Conservation (phyloP, 1,140 invertebrate species). For the Batillaria attramentaria region DNA sequence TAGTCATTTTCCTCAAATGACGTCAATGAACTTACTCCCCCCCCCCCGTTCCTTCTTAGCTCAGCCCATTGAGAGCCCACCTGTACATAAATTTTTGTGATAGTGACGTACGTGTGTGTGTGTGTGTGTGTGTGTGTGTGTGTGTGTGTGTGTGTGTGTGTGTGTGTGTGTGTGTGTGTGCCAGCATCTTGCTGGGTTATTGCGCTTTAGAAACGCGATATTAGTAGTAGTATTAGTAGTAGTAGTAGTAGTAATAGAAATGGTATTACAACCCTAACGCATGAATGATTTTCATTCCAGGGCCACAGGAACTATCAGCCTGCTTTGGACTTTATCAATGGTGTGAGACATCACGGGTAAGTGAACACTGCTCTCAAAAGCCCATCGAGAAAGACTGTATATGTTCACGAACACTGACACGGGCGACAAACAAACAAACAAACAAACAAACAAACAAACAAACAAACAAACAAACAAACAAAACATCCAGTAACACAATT, state of each 20-base stretch:
- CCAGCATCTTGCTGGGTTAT: neutral
- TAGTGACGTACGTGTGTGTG: neutral
- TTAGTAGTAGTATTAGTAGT: neutral
- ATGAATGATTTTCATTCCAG: constrained; percentile 17
- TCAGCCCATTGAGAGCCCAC: neutral
- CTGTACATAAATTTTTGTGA: neutral
- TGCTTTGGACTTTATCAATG: constrained; percentile 31
- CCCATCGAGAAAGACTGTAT: too few species aligned
- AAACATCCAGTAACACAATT: too few species aligned
- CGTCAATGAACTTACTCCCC: too few species aligned
- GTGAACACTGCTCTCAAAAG: too few species aligned
- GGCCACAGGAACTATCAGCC: constrained; percentile 20
- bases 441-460: too few species aligned
- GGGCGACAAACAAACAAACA: too few species aligned
- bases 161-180: constrained; percentile 24
- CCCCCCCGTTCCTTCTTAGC: too few species aligned
- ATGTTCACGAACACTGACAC: too few species aligned
- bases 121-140: constrained; percentile 3
- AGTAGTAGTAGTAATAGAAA: neutral
- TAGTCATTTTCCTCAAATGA: too few species aligned
- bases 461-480: too few species aligned
- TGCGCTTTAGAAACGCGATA: neutral
- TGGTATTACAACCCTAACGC: neutral
- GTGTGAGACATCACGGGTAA: constrained; percentile 32
- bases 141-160: constrained; percentile 21